Evolutionary conservation across 2,797 vertebrate species (phyloP).

Genomic region (Gobio occitaniae): DNA sequence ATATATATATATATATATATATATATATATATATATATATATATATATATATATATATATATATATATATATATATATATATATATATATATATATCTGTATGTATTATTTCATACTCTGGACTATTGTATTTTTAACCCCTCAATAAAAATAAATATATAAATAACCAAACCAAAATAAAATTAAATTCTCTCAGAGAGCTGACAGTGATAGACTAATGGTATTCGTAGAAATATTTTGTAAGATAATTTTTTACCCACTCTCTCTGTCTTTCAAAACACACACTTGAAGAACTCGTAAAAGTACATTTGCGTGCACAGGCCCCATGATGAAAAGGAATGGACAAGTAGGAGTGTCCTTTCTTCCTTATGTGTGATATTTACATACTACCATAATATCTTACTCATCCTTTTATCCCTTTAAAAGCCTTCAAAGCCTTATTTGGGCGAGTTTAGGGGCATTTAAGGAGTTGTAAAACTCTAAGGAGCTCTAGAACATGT

Average conservation of each 20-base stretch:
- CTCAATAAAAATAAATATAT: not conserved
- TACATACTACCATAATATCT: not conserved
- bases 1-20: too few species aligned
- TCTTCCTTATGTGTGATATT: constrained; percentile 20
- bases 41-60: too few species aligned
- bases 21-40: too few species aligned
- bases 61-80: too few species aligned
- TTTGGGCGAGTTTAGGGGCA: not conserved
- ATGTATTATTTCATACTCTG: too few species aligned
- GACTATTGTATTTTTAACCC: not conserved
- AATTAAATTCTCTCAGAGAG: not conserved
- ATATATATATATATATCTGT: too few species aligned
- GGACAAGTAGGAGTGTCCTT: not conserved
- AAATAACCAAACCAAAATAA: not conserved
- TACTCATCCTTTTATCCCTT: constrained; percentile 16
- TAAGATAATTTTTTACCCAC: not conserved
- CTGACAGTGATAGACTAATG: not conserved
- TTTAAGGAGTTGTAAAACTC: not conserved
- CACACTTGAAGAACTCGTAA: not conserved
- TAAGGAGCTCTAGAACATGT: not conserved
- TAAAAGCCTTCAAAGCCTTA: constrained; percentile 17
- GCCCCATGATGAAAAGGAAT: not conserved
- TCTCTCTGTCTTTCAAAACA: not conserved
- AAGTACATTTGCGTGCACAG: not conserved
- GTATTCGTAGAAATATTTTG: not conserved